phyloP scores from a whole-genome alignment of 2,113 vertebrate species.

The Epinephelus fuscoguttatus region DNA sequence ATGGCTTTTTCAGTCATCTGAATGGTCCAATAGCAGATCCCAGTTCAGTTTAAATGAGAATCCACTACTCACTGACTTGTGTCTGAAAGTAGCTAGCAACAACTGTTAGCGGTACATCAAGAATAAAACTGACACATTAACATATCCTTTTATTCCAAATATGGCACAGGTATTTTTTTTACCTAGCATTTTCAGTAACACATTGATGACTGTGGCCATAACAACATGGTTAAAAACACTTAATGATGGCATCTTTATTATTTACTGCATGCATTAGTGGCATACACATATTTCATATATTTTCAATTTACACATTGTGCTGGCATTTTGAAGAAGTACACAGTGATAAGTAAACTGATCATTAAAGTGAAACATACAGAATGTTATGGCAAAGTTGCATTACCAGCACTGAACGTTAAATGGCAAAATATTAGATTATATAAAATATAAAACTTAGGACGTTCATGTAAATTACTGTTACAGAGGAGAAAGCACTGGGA shows the following conservation, averaged over 20 bases:
- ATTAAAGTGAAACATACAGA: conserved; percentile 7
- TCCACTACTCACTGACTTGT: neutral
- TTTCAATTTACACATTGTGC: conserved; percentile 49
- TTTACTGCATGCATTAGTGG: conserved; percentile 68
- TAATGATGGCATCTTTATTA: conserved; percentile 41
- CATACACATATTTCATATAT: conserved; percentile 44
- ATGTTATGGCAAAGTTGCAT: neutral
- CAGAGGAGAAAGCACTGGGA: neutral
- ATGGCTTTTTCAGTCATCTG: neutral
- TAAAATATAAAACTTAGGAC: neutral
- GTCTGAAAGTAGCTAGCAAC: neutral
- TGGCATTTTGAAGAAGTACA: conserved; percentile 20
- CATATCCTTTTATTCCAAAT: conserved; percentile 74
- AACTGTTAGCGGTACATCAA: neutral
- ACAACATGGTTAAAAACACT: conserved; percentile 23
- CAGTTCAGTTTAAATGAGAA: neutral
- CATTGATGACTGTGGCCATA: conserved; percentile 39
- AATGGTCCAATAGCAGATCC: neutral
- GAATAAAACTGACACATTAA: conserved; percentile 4
- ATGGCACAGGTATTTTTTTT: conserved; percentile 57
- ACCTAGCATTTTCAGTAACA: conserved; percentile 58
- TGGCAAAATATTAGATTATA: conserved; percentile 9
- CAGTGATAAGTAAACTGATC: conserved; percentile 10
- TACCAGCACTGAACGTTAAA: conserved; percentile 17
- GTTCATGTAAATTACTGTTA: conserved; percentile 1